Percentiles rank a stretch among this genome's conserved stretches.
These are phyloP conservation scores for Abrostola triplasia DNA, from an alignment of 2,888 invertebrate genomes.

Conservation along the genomic window DNA sequence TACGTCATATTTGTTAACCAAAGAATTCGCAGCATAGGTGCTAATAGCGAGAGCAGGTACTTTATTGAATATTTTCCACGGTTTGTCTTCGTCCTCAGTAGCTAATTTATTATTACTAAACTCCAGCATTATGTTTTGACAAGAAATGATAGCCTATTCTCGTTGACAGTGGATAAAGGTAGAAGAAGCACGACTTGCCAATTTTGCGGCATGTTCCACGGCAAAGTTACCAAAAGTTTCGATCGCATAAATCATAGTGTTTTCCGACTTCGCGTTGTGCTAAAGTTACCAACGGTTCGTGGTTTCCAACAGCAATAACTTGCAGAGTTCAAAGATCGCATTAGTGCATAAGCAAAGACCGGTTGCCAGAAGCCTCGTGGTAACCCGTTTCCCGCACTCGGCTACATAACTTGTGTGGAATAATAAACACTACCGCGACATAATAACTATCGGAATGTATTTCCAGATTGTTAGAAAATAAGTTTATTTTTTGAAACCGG, in stretches of 20 bases:
- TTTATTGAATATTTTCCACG: conserved; percentile 32
- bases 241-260: neutral
- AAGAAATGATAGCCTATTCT: neutral
- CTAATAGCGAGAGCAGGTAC: conserved; percentile 15
- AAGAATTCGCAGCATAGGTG: conserved; percentile 39
- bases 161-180: neutral
- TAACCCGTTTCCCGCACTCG: conserved; percentile 38
- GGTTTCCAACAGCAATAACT: conserved; percentile 24
- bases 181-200: neutral
- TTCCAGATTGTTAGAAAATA: too few relatives aligned
- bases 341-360: conserved; percentile 36
- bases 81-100: neutral
- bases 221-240: conserved; percentile 2
- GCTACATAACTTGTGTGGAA: conserved; percentile 28
- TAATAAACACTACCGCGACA: conserved; percentile 20
- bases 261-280: neutral
- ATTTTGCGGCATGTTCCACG: conserved; percentile 1
- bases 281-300: conserved; percentile 6
- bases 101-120: too few relatives aligned
- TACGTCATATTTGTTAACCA: conserved; percentile 76
- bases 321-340: conserved; percentile 43
- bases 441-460: neutral
- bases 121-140: too few relatives aligned
- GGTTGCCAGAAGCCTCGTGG: conserved; percentile 36
- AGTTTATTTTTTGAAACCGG: too few relatives aligned